Conservation (phyloP, 2,888 invertebrate species). For the Perdita meconis region DNA sequence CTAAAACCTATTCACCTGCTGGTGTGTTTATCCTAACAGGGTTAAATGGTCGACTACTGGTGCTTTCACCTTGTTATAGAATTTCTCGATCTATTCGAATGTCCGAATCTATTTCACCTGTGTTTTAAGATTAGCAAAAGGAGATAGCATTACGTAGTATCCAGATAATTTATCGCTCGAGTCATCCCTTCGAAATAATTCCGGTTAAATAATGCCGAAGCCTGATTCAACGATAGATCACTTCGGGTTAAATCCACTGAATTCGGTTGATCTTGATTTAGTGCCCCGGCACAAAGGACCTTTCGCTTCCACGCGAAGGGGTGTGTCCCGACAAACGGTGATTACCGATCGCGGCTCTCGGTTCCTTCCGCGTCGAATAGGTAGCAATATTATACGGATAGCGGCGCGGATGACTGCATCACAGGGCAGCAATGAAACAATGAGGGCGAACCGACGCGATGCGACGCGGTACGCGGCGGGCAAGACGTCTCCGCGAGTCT, state of each 20-base stretch:
- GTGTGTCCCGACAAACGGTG: constrained; percentile 49
- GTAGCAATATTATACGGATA: constrained; percentile 44
- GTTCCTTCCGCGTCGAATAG: constrained; percentile 63
- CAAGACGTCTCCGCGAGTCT: constrained; percentile 16
- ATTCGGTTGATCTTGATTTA: not conserved
- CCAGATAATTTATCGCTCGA: too few species aligned
- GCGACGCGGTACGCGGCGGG: constrained; percentile 14
- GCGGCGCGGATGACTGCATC: constrained; percentile 23
- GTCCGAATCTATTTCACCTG: too few species aligned
- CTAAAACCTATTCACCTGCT: too few species aligned
- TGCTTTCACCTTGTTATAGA: too few species aligned
- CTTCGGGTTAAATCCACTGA: not conserved
- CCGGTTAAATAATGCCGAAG: not conserved
- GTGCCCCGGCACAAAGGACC: not conserved
- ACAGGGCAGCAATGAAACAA: constrained; percentile 58
- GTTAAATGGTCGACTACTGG: too few species aligned
- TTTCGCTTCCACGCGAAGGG: constrained; percentile 8
- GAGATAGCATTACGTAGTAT: too few species aligned
- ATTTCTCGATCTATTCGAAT: too few species aligned
- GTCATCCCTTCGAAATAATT: too few species aligned
- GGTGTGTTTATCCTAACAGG: too few species aligned
- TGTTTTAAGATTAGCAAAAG: too few species aligned
- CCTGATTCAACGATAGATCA: not conserved
- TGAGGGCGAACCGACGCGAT: constrained; percentile 39
- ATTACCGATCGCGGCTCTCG: constrained; percentile 66